phyloP scores from a whole-genome alignment of 2,113 vertebrate genomes.

The Pheucticus melanocephalus region DNA sequence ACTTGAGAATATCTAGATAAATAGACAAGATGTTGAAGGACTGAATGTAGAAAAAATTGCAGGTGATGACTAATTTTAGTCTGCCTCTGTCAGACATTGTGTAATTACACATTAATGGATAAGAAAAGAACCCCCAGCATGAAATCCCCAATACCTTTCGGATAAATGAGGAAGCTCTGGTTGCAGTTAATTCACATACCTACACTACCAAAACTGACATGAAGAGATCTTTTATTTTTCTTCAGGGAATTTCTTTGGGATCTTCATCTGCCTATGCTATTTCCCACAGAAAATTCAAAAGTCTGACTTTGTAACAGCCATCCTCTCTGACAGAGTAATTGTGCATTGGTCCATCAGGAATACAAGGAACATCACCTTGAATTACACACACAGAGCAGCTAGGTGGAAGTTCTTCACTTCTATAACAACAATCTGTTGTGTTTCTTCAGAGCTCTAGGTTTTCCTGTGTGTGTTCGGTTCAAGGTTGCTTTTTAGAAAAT shows the following conservation, averaged over 20 bases:
- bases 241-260: not conserved
- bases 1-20: not conserved
- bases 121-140: not conserved
- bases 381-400: not conserved
- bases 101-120: not conserved
- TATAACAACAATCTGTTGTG: not conserved
- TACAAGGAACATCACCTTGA: not conserved
- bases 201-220: not conserved
- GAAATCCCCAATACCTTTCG: not conserved
- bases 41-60: not conserved
- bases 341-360: not conserved
- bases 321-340: not conserved
- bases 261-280: not conserved
- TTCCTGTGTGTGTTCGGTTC: not conserved
- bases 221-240: not conserved
- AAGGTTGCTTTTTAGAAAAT: not conserved
- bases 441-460: not conserved
- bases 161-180: not conserved
- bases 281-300: not conserved
- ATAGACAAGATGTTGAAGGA: not conserved
- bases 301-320: not conserved
- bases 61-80: conserved; percentile 3
- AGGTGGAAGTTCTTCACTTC: not conserved
- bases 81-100: not conserved
- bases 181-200: not conserved